phyloP scores from a whole-genome alignment of 2,797 vertebrate genomes.

The Huso huso region DNA sequence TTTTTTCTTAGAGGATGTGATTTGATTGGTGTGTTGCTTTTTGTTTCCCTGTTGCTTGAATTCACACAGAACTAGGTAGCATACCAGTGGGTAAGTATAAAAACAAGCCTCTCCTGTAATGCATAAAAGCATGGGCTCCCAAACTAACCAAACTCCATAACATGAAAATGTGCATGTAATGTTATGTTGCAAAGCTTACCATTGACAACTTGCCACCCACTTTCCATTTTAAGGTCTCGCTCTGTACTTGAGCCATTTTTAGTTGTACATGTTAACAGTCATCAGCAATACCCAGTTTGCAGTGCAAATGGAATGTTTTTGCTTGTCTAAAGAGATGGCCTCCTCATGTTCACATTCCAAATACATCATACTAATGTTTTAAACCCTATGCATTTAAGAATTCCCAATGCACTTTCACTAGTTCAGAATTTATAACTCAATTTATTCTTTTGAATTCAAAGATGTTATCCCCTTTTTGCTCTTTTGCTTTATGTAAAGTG shows the following conservation, averaged over 20 bases:
- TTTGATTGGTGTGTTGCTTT: conserved; percentile 89
- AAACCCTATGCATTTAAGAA: conserved; percentile 8
- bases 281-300: conserved; percentile 11
- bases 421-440: not conserved
- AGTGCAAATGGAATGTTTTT: not conserved
- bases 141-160: conserved; percentile 49
- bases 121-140: conserved; percentile 66
- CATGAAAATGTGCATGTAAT: conserved; percentile 42
- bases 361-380: conserved; percentile 35
- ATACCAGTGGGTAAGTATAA: conserved; percentile 83
- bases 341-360: conserved; percentile 12
- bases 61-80: conserved; percentile 96
- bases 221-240: conserved; percentile 17
- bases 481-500: no score
- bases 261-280: conserved; percentile 21
- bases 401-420: conserved; percentile 2
- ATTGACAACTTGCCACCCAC: conserved; percentile 26
- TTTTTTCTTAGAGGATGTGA: conserved; percentile 51
- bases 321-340: conserved; percentile 20
- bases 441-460: conserved; percentile 21
- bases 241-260: conserved; percentile 32
- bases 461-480: conserved; percentile 2
- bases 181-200: conserved; percentile 44
- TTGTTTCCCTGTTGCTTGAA: conserved; percentile 80
- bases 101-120: conserved; percentile 58